These are phyloP conservation scores for Drosophila mojavensis DNA, from an alignment of 1,140 invertebrate species.

Conservation along the genomic window DNA sequence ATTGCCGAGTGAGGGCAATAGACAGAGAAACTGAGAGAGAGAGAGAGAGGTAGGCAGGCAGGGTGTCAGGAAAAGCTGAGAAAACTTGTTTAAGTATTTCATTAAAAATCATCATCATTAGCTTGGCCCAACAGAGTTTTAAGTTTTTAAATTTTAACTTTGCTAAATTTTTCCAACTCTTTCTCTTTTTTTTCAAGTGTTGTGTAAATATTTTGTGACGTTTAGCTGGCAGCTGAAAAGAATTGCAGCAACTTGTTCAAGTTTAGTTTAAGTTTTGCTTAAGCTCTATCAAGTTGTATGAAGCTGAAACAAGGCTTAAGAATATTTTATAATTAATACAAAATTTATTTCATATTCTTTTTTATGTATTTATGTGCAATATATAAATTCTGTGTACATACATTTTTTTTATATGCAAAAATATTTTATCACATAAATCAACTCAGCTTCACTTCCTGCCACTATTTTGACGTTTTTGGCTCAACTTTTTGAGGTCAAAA, in stretches of 20 bases:
- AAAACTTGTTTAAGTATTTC: conserved; percentile 56
- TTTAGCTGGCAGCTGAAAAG: conserved; percentile 20
- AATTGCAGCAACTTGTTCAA: conserved; percentile 18
- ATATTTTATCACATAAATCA: too few species aligned
- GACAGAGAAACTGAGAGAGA: background rate
- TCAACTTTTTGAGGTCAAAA: too few species aligned
- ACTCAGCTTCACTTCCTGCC: too few species aligned
- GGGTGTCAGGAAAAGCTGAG: background rate
- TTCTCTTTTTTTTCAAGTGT: background rate
- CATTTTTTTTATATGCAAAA: too few species aligned
- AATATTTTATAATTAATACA: background rate
- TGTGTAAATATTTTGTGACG: conserved; percentile 7
- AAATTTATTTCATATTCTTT: background rate
- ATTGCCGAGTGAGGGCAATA: conserved; percentile 34
- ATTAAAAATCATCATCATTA: conserved; percentile 62
- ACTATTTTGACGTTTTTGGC: too few species aligned
- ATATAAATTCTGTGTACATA: too few species aligned
- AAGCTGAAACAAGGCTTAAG: background rate
- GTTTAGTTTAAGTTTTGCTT: conserved; percentile 20
- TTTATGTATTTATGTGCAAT: too few species aligned
- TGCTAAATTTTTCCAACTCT: background rate
- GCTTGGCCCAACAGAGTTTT: conserved; percentile 7
- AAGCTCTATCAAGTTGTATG: conserved; percentile 12
- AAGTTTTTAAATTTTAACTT: conserved; percentile 22
- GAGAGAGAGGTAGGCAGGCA: too few species aligned